Evolutionary conservation across 2,797 vertebrate species (phyloP).

Genomic region (Iguana delicatissima): DNA sequence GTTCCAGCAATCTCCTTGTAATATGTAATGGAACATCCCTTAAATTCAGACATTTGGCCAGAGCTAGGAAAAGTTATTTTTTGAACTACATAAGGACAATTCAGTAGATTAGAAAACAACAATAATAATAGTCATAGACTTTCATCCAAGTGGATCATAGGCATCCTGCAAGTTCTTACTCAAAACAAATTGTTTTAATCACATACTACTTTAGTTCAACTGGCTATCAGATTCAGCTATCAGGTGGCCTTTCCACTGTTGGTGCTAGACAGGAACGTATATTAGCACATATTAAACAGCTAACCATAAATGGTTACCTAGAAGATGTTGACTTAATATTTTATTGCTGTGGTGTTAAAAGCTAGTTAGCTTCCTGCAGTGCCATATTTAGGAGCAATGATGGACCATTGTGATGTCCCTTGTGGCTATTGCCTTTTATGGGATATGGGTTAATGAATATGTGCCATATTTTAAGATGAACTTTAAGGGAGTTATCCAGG

Average conservation of each 20-base stretch:
- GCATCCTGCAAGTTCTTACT: no score
- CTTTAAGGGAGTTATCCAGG: no score
- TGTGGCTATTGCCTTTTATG: no score
- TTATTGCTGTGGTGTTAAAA: background rate
- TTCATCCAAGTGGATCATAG: background rate
- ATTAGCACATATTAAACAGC: background rate
- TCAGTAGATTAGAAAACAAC: background rate
- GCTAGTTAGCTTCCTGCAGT: background rate
- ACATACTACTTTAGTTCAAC: background rate
- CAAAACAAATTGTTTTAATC: background rate
- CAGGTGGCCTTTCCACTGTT: background rate
- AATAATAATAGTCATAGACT: background rate
- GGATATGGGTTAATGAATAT: no score
- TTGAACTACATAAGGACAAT: background rate
- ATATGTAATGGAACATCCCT: background rate
- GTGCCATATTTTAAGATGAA: no score
- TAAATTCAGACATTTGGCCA: background rate
- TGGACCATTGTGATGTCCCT: background rate
- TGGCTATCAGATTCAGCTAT: accelerated
- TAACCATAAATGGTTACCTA: background rate
- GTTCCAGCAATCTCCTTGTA: background rate
- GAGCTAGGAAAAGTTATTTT: background rate
- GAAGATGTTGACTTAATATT: background rate
- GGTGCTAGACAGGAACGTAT: background rate
- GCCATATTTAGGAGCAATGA: background rate